These are phyloP conservation scores for Umimayanthus chanpuru DNA, from an alignment of 92 coral and sea anemone species.

Conservation along the genomic window DNA sequence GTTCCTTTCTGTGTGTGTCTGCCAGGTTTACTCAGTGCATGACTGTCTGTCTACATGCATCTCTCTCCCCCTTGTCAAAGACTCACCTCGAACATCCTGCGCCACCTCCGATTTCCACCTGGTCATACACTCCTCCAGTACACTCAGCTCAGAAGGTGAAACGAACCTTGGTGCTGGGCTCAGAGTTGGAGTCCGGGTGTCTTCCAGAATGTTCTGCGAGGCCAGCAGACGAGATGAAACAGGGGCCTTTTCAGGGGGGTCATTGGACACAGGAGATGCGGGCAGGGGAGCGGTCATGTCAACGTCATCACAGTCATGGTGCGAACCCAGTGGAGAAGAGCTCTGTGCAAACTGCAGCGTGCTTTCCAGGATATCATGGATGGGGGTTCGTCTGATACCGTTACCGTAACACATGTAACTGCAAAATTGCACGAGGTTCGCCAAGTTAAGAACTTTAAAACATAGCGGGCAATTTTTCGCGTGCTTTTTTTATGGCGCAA, in stretches of 20 bases:
- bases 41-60: background rate
- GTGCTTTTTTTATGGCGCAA: no score
- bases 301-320: constrained; percentile 63
- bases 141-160: constrained; percentile 63
- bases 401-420: constrained; percentile 77
- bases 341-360: constrained; percentile 68
- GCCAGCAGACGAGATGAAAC: constrained; percentile 42
- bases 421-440: background rate
- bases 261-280: constrained; percentile 61
- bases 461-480: no score
- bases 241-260: constrained; percentile 26
- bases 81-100: constrained; percentile 72
- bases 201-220: constrained; percentile 52
- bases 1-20: no score
- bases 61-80: background rate
- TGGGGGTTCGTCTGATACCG: constrained; percentile 61
- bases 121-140: constrained; percentile 62
- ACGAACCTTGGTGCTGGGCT: constrained; percentile 78
- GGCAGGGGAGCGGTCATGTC: constrained; percentile 64
- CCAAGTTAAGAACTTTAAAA: no score
- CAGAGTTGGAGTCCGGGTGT: constrained; percentile 55
- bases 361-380: constrained; percentile 71
- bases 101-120: constrained; percentile 82
- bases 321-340: constrained; percentile 51
- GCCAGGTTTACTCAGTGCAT: no score